Evolutionary conservation across 1,140 invertebrate species (phyloP), one percentile per base, ranked within the genome.

Genomic region (Drosophila funebris): DNA sequence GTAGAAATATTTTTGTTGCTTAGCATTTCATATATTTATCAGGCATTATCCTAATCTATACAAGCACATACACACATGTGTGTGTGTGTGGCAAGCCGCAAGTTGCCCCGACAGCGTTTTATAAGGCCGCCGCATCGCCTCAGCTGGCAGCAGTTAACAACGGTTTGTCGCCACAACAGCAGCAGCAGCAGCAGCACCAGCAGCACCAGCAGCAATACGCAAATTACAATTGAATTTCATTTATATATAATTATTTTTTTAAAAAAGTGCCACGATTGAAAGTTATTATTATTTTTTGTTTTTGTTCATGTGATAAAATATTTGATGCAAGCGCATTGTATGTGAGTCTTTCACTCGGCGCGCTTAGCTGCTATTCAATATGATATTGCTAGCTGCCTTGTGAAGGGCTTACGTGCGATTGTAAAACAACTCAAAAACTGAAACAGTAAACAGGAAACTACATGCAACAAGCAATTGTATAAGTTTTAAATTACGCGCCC

Each of bases 361-460:
- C 39, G 75, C 68, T 64, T 90, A 90, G 79, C 90, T 90, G 41
- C 52, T 48, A 69, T 73, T 60, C 63, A 18, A 67, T 80, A 33
- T 22, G 53, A 83, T 83, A 83, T 83, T 60, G 89, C 90, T 90
- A 90, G 90, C 90, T 90, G 90, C 90, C 90, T 90, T 77, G 76
- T 90, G 90, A 90, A 90, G 89, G 90, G 90, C 90, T 91, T 90
- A 79, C 82, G 77, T 90, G 90, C 84, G 68, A 76, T 90, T 83
- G 73, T 54, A 29, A 48, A 24, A 29, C 89, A 83, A 78, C 89
- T 22, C 11, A 18, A 60, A 44, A 57, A 20, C 13, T 22, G 14
- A 13, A 4, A 36, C n/a, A 36, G 5, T 36, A 13, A 22, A 37
- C n/a, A 3, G 18, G 20, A 7, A 44, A 44, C 9, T 7, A n/a